Conservation (phyloP, 2,888 invertebrate genomes). For the Andrena dorsata region DNA sequence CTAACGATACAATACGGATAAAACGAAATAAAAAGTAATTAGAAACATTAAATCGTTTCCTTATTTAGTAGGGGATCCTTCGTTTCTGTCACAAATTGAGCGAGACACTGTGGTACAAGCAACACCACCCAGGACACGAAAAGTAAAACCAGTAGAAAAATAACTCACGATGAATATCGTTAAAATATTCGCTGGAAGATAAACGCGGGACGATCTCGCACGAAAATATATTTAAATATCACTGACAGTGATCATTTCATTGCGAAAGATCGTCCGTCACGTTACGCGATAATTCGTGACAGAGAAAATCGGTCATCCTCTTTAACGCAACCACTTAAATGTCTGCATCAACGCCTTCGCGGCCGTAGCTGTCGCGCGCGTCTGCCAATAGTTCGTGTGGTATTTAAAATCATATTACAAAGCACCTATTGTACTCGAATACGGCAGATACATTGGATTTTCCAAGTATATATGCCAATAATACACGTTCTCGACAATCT, state of each 20-base stretch:
- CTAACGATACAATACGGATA: constrained; percentile 53
- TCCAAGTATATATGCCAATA: constrained; percentile 17
- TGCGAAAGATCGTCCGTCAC: constrained; percentile 7
- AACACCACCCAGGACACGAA: constrained; percentile 27
- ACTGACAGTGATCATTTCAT: constrained; percentile 1
- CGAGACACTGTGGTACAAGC: neutral
- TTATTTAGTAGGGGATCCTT: constrained; percentile 7
- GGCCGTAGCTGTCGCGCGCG: neutral
- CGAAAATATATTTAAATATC: constrained; percentile 16
- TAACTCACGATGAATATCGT: constrained; percentile 26
- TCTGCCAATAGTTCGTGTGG: constrained; percentile 20
- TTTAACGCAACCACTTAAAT: constrained; percentile 18
- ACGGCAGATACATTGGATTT: constrained; percentile 29
- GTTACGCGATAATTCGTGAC: constrained; percentile 4
- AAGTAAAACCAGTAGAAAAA: constrained; percentile 22
- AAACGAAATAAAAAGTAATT: constrained; percentile 34
- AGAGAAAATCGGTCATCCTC: constrained; percentile 15
- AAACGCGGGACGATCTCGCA: constrained; percentile 21
- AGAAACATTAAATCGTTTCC: constrained; percentile 17
- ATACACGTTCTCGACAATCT: constrained; percentile 14
- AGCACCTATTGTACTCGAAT: constrained; percentile 18
- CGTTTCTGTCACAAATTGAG: constrained; percentile 15
- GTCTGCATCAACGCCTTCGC: neutral
- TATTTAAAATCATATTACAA: constrained; percentile 27
- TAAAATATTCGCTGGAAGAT: constrained; percentile 29